Conservation (phyloP, 2,888 invertebrate genomes). For the Pherbina coryleti region DNA sequence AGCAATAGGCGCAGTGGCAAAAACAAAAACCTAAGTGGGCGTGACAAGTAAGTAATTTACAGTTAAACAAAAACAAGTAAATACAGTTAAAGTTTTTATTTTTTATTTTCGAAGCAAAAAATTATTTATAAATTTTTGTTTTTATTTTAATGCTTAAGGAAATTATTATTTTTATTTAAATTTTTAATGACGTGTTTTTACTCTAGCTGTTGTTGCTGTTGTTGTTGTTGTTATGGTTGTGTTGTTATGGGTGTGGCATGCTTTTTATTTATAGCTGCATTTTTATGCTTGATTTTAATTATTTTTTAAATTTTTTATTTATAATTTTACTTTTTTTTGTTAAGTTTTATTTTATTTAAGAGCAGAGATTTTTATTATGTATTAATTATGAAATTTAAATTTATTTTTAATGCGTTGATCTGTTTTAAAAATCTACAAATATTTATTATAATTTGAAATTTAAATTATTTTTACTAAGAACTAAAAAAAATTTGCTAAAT, state of each 20-base stretch:
- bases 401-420: conserved; percentile 47
- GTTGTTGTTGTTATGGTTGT: not conserved
- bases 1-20: not conserved
- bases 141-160: not conserved
- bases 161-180: not conserved
- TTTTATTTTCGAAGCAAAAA: not conserved
- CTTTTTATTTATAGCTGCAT: not conserved
- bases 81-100: not conserved
- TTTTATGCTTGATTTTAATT: not conserved
- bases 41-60: conserved; percentile 18
- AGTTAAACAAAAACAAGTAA: not conserved
- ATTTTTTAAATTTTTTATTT: conserved; percentile 14
- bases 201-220: not conserved
- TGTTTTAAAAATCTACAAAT: conserved; percentile 61
- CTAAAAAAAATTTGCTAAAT: too few species aligned
- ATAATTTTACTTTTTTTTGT: conserved; percentile 31
- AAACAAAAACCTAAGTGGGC: conserved; percentile 9
- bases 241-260: not conserved
- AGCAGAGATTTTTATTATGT: conserved; percentile 29
- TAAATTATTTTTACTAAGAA: too few species aligned
- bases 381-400: conserved; percentile 45
- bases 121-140: not conserved
- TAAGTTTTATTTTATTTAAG: conserved; percentile 37
- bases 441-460: conserved; percentile 12
- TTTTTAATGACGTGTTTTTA: not conserved